Percentiles rank a stretch among this genome's conserved stretches.
Conservation (phyloP, 2,797 vertebrate genomes). For the Nasua narica region DNA sequence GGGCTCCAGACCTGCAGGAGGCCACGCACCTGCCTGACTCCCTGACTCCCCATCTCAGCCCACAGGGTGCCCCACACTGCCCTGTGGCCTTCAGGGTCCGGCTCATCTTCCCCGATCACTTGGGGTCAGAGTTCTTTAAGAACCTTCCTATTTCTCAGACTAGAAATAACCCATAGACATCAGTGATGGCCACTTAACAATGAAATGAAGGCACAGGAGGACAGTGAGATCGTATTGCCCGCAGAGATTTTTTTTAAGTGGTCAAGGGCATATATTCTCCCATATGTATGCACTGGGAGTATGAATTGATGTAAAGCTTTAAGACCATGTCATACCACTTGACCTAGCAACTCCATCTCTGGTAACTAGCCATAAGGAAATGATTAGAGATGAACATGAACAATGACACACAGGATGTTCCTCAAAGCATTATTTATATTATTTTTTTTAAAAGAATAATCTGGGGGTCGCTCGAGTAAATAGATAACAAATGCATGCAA, state of each 20-base stretch:
- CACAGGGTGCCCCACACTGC: not conserved
- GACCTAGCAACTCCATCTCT: not conserved
- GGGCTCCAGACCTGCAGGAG: fast-evolving
- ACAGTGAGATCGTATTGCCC: not conserved
- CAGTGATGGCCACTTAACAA: not conserved
- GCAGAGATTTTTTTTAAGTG: not conserved
- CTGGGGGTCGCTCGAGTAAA: not conserved
- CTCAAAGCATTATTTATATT: not conserved
- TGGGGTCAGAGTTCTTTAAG: not conserved
- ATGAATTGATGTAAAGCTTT: not conserved
- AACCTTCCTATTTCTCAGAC: not conserved
- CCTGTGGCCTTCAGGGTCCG: fast-evolving
- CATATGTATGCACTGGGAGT: fast-evolving
- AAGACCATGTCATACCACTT: not conserved
- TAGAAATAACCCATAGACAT: not conserved
- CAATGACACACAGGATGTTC: not conserved
- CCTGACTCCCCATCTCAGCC: not conserved
- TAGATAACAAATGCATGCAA: not conserved
- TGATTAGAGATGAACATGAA: not conserved
- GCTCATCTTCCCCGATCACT: fast-evolving
- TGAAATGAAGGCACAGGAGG: not conserved
- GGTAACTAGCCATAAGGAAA: not conserved
- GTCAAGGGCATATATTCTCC: not conserved
- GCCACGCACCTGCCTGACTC: fast-evolving
- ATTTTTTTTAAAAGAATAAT: not conserved